These are phyloP conservation scores for Hyperoplus lanceolatus DNA, from an alignment of 2,797 vertebrate genomes.

Conservation along the genomic window DNA sequence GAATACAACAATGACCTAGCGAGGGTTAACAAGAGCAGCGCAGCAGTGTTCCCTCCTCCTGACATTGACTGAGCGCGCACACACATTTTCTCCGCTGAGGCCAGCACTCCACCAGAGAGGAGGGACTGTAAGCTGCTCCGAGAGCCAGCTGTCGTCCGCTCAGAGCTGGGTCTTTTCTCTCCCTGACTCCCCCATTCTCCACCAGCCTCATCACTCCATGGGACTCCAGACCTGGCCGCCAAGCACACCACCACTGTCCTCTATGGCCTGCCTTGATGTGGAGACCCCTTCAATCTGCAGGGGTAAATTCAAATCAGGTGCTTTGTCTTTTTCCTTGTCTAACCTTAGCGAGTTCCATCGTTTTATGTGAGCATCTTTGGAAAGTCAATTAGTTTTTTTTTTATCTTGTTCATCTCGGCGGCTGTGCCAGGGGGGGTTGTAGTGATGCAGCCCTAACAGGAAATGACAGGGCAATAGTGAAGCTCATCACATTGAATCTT, in stretches of 20 bases:
- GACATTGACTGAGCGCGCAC: constrained; percentile 62
- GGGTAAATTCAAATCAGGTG: constrained; percentile 73
- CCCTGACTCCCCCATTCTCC: constrained; percentile 55
- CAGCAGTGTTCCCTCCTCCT: constrained; percentile 80
- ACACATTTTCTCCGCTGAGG: constrained; percentile 67
- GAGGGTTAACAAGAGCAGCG: constrained; percentile 80
- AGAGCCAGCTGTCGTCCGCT: constrained; percentile 64
- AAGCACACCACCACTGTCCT: constrained; percentile 68
- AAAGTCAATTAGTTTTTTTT: neutral
- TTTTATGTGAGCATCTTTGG: neutral
- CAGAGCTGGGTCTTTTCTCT: constrained; percentile 68
- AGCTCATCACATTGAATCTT: constrained; percentile 58
- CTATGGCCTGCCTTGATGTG: constrained; percentile 87
- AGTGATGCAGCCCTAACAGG: constrained; percentile 58
- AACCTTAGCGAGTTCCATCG: constrained; percentile 3
- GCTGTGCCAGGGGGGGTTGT: neutral
- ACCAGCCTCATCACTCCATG: constrained; percentile 79
- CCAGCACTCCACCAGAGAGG: constrained; percentile 73
- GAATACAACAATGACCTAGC: constrained; percentile 53
- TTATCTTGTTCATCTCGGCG: constrained; percentile 13
- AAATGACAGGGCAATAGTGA: constrained; percentile 63
- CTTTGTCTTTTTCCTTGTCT: constrained; percentile 36
- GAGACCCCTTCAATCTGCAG: constrained; percentile 85
- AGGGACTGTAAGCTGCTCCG: constrained; percentile 63
- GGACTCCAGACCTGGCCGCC: constrained; percentile 83